Percentiles rank a stretch among this genome's conserved stretches.
Conservation (phyloP, 2,113 vertebrate species). For the Otocyon megalotis region DNA sequence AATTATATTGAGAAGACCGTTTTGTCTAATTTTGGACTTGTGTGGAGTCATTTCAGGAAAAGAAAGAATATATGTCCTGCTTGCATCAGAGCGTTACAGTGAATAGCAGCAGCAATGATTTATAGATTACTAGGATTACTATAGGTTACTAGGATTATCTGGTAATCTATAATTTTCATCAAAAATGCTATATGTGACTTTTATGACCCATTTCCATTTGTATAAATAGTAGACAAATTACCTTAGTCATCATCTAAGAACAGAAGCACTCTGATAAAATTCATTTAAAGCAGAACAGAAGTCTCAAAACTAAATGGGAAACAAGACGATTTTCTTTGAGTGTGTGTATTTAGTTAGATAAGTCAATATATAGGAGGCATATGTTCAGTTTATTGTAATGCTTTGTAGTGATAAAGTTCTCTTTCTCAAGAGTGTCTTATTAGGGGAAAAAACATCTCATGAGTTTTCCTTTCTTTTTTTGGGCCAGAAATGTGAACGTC, state of each 20-base stretch:
- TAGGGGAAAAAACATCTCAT: constrained; percentile 7
- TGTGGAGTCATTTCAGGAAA: constrained; percentile 32
- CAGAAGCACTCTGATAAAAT: background rate
- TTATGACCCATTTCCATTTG: constrained; percentile 8
- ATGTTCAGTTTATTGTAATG: background rate
- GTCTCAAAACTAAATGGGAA: constrained; percentile 36
- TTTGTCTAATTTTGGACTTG: constrained; percentile 56
- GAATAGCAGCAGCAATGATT: background rate
- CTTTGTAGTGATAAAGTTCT: constrained; percentile 21
- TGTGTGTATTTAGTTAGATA: background rate
- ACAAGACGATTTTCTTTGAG: background rate
- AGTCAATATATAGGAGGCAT: background rate
- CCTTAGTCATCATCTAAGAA: constrained; percentile 2
- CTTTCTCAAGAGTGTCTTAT: constrained; percentile 27
- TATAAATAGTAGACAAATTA: constrained; percentile 34
- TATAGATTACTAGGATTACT: background rate
- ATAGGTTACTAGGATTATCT: background rate
- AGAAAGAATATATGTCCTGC: background rate
- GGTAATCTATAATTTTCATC: background rate
- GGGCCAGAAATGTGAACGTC: constrained; percentile 96
- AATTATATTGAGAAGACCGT: background rate
- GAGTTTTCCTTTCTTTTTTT: constrained; percentile 70
- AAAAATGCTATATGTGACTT: background rate
- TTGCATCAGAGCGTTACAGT: background rate
- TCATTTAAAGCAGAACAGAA: background rate